Conservation (phyloP, 2,113 vertebrate species). For the Aphyosemion australe region DNA sequence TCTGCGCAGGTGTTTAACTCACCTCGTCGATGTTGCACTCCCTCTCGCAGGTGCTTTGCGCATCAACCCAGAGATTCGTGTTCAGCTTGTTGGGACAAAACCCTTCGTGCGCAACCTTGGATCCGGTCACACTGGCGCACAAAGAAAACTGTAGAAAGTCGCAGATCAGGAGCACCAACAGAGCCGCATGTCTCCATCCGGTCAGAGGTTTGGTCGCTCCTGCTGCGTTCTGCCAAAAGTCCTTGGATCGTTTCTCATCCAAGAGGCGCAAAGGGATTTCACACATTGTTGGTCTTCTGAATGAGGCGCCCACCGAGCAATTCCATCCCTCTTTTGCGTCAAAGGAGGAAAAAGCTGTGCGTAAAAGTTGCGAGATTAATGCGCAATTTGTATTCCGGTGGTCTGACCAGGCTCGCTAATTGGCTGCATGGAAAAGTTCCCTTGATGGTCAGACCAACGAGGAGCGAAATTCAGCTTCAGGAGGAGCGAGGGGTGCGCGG, state of each 20-base stretch:
- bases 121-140: slow-evolving; percentile 70
- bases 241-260: slow-evolving; percentile 15
- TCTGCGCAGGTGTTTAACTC: slow-evolving; percentile 36
- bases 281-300: slow-evolving; percentile 63
- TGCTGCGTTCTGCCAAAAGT: slow-evolving; percentile 20
- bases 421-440: neutral
- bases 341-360: neutral
- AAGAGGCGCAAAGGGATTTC: slow-evolving; percentile 17
- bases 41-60: slow-evolving; percentile 97
- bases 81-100: slow-evolving; percentile 95
- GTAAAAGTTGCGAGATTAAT: neutral
- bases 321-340: slow-evolving; percentile 62
- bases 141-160: slow-evolving; percentile 50
- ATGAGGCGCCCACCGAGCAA: slow-evolving; percentile 36
- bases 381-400: neutral
- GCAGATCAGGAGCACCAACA: slow-evolving; percentile 53
- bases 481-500: slow-evolving; percentile 18
- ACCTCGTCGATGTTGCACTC: slow-evolving; percentile 90
- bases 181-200: slow-evolving; percentile 42
- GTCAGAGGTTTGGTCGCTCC: slow-evolving; percentile 16
- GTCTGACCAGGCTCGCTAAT: neutral
- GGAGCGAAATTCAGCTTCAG: slow-evolving; percentile 12
- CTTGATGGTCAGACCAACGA: slow-evolving; percentile 23
- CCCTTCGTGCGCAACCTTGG: slow-evolving; percentile 78
- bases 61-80: slow-evolving; percentile 94